A percentile compares a stretch with the other conserved stretches of the same genome.
Conservation (phyloP, 2,888 invertebrate species). For the Melieria picta region DNA sequence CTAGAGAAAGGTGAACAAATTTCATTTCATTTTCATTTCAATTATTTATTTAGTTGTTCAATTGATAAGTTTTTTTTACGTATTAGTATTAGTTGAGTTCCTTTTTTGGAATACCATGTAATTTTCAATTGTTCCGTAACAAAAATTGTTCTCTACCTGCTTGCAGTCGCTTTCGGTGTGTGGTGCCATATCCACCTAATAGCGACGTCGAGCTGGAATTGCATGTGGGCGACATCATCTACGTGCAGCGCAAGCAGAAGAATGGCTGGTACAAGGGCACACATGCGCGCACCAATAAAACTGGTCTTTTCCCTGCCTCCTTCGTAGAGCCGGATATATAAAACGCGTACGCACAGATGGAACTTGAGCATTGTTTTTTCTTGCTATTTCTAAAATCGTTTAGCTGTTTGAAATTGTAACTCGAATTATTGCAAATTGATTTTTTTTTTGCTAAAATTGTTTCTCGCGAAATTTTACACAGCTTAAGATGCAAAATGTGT, state of each 20-base stretch:
- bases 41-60: too few relatives aligned
- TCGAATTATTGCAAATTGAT: too few relatives aligned
- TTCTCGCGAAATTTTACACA: too few relatives aligned
- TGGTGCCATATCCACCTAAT: slow-evolving; percentile 94
- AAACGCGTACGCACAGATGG: slow-evolving; percentile 13
- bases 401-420: too few relatives aligned
- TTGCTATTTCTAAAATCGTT: too few relatives aligned
- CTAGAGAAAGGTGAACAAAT: slow-evolving; percentile 63
- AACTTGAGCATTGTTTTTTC: too few relatives aligned
- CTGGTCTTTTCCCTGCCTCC: slow-evolving; percentile 94
- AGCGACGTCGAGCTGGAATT: slow-evolving; percentile 92
- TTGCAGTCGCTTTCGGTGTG: slow-evolving; percentile 80
- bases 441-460: too few relatives aligned
- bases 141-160: not conserved
- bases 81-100: not conserved
- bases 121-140: not conserved
- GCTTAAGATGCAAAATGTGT: too few relatives aligned
- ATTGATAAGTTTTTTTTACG: not conserved
- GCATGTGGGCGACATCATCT: slow-evolving; percentile 89
- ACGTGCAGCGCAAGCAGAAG: slow-evolving; percentile 90
- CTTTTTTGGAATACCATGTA: not conserved
- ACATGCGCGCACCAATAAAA: slow-evolving; percentile 86
- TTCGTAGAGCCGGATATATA: slow-evolving; percentile 79
- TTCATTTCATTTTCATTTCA: too few relatives aligned
- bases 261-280: slow-evolving; percentile 98